A percentile compares a stretch with the other conserved stretches of the same genome.
Evolutionary conservation across 2,797 vertebrate genomes (phyloP).

Genomic region (Esox lucius): DNA sequence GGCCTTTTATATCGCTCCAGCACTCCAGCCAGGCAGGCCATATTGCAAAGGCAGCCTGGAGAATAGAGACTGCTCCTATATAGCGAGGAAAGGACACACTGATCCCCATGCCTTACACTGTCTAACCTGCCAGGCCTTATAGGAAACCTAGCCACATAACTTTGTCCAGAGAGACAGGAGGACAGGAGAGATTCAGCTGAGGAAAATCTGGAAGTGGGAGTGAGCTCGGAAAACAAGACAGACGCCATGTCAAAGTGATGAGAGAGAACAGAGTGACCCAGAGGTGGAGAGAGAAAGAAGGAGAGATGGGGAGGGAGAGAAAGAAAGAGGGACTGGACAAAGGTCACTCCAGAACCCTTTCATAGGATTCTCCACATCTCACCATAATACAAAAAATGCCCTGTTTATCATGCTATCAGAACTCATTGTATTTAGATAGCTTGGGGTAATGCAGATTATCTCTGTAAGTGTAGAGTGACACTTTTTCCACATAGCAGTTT

Average conservation of each 20-base stretch:
- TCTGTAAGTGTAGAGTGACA: no score
- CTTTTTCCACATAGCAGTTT: no score
- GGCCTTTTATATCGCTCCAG: conserved; percentile 61
- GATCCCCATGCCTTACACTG: background rate
- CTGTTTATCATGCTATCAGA: background rate
- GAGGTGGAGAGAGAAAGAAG: background rate
- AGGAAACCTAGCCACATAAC: conserved; percentile 15
- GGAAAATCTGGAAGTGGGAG: background rate
- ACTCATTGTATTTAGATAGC: no score
- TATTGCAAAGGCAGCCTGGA: conserved; percentile 19
- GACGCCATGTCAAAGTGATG: background rate
- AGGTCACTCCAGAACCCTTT: background rate
- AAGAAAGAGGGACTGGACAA: background rate
- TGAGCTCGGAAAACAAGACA: background rate
- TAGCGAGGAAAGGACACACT: conserved; percentile 10
- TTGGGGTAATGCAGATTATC: no score
- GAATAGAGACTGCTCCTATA: background rate
- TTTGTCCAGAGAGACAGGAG: background rate
- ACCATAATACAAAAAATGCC: background rate
- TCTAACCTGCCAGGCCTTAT: background rate
- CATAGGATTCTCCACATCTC: background rate
- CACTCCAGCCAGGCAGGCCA: conserved; percentile 40
- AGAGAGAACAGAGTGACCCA: background rate
- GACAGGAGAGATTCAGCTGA: conserved; percentile 27
- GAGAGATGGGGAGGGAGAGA: background rate